phyloP scores from a whole-genome alignment of 2,888 invertebrate genomes.

The Pollenia griseotomentosa region DNA sequence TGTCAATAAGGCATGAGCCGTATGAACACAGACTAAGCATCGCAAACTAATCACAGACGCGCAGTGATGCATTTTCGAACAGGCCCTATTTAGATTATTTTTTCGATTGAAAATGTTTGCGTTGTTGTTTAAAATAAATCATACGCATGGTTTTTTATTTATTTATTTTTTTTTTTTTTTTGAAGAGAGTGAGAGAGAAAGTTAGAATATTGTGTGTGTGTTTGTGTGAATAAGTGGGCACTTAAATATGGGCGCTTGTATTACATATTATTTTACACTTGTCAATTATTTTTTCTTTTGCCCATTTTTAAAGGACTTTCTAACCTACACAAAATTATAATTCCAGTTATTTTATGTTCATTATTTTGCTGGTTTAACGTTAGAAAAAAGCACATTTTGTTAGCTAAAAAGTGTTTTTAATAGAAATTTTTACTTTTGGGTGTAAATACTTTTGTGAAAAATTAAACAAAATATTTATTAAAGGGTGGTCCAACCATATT shows the following conservation, averaged over 20 bases:
- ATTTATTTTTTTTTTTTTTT: too few species aligned
- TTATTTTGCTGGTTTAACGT: not conserved
- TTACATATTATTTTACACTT: constrained; percentile 26
- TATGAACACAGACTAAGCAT: too few species aligned
- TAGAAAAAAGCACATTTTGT: too few species aligned
- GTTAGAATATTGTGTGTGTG: not conserved
- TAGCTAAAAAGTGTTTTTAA: too few species aligned
- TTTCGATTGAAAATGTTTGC: not conserved
- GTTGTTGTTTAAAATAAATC: constrained; percentile 20
- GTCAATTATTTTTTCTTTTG: constrained; percentile 58
- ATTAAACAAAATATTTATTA: not conserved
- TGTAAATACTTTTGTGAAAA: too few species aligned
- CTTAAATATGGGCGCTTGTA: not conserved
- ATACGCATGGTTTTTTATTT: constrained; percentile 3
- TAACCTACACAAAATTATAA: constrained; percentile 26
- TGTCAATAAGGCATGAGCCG: too few species aligned
- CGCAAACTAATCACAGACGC: too few species aligned
- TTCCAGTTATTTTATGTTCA: not conserved
- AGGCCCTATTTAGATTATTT: too few species aligned
- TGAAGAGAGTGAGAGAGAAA: not conserved
- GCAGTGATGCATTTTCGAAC: not conserved
- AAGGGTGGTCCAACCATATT: too few species aligned
- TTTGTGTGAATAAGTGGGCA: not conserved
- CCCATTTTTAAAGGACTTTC: not conserved
- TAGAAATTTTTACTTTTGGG: too few species aligned